Base-by-base conservation (phyloP, 1,140 invertebrate species). In the Drosophila repletoides region DNA sequence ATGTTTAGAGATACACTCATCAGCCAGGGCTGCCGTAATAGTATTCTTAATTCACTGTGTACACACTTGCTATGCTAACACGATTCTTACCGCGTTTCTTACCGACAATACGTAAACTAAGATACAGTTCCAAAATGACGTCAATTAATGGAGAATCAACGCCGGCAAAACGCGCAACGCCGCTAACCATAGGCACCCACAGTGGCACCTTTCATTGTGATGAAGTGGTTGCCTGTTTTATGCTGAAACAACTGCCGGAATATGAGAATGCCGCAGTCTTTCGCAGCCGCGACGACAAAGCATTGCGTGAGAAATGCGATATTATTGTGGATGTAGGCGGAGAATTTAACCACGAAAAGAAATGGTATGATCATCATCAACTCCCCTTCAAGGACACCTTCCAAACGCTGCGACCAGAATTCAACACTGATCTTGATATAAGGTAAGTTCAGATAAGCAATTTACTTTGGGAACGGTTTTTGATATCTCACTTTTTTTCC, bases 301-400 rank as follows among this genome's bases (percentile, higher is more conserved):
- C 95, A 63, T 91, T 99, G 33, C 92, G 95, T 7, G 93, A 93
- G 3, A 86, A 77, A n/a, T 99, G 98, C 92, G 97, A 99, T 88
- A 95, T 99, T 72, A 97, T 99, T 14, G 95, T 99, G 2, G 98
- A 99, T 92, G 98, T 99, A 19, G 98, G 98, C n/a, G 94, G 93
- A 3, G 93, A 94, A 10, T 99, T 95, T 91, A 93, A 99, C 92
- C 94, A 94, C 41, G 88, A 91, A 1, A 94, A 86, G 38, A 92
- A 95, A 61, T 92, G 95, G 76, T 99, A 95, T 91, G 98, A 99
- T 91, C 98, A 99, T 91, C 98, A 99, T 90, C 98, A 99, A 91
- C 94, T 94, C 91, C 92, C 92, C 28, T 94, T 94, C 60, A 91
- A 89, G 41, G 91, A 93, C 53, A 93, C 93, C 0, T 81, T 94